Evolutionary conservation across 2,113 vertebrate genomes (phyloP), one percentile per base, ranked within the genome.

Genomic region (Danionella cerebrum): DNA sequence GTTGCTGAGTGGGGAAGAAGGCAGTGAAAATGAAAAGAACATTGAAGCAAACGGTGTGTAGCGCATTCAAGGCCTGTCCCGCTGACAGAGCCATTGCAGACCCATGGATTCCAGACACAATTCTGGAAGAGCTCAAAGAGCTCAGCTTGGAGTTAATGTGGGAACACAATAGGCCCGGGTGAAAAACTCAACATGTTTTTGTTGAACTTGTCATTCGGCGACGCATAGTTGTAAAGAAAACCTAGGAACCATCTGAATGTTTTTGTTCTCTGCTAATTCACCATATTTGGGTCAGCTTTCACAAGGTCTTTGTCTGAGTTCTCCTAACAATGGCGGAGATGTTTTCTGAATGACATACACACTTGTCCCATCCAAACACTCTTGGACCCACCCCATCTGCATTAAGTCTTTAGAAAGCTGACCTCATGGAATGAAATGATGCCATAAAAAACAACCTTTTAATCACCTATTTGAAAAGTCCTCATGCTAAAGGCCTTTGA

Each of bases 171-270:
- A 76, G 84, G 74, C 58, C 77, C 48, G 83, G 77, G 74, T 84
- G 84, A 87, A 87, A 85, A 85, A 84, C 86, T 84, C 84, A 67
- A 84, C 85, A 85, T 83, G 87, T 79, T 85, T 88, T 89, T 88
- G 83, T 87, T 87, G 79, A 79, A 84, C 87, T 84, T 90, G 87
- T 89, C 89, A 89, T 88, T 86, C 83, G 83, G 83, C 79, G 72
- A 78, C 69, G 79, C 84, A 86, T 87, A 84, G 83, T 81, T 86
- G 82, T 74, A 80, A 82, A 79, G 71, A 85, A 82, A 85, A 82
- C 86, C 81, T 84, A 87, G 87, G 82, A 89, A 86, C 84, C 87
- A 82, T 87, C 78, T 86, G 82, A 88, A 86, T 86, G 84, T 86
- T 85, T 89, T 88, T 89, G 87, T 85, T 80, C 79, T 83, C 84